phyloP scores from a whole-genome alignment of 2,888 invertebrate species.

The Belgica antarctica region DNA sequence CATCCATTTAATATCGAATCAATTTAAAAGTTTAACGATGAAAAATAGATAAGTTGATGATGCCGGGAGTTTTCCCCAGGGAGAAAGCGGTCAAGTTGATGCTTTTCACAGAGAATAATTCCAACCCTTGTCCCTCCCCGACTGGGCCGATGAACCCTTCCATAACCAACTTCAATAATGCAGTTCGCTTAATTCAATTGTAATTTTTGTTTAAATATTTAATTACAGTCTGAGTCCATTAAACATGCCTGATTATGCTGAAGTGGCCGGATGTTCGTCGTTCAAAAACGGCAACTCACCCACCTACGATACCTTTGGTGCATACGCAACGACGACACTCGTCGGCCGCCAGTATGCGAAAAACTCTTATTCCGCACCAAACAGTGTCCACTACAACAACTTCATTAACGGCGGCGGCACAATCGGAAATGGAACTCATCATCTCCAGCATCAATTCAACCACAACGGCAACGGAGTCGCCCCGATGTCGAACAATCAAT shows the following conservation, averaged over 20 bases:
- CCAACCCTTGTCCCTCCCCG: not conserved
- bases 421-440: conserved; percentile 45
- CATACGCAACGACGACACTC: conserved; percentile 56
- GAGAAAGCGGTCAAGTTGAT: too few species aligned
- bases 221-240: conserved; percentile 53
- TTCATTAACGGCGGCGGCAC: conserved; percentile 46
- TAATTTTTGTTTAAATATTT: not conserved
- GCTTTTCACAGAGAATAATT: not conserved
- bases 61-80: too few species aligned
- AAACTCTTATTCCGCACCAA: conserved; percentile 55
- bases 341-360: conserved; percentile 48
- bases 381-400: conserved; percentile 53
- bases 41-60: too few species aligned
- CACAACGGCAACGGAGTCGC: conserved; percentile 13
- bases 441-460: conserved; percentile 45
- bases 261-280: conserved; percentile 55
- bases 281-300: conserved; percentile 53
- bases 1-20: conserved; percentile 22
- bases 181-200: not conserved
- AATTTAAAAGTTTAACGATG: conserved; percentile 25
- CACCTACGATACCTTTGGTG: conserved; percentile 55
- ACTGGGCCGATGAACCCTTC: not conserved
- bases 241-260: conserved; percentile 57
- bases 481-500: conserved; percentile 43
- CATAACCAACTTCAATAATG: not conserved